Percentiles rank a stretch among this genome's conserved stretches.
Conservation (phyloP, 1,140 invertebrate species). For the Mylabris phalerata region DNA sequence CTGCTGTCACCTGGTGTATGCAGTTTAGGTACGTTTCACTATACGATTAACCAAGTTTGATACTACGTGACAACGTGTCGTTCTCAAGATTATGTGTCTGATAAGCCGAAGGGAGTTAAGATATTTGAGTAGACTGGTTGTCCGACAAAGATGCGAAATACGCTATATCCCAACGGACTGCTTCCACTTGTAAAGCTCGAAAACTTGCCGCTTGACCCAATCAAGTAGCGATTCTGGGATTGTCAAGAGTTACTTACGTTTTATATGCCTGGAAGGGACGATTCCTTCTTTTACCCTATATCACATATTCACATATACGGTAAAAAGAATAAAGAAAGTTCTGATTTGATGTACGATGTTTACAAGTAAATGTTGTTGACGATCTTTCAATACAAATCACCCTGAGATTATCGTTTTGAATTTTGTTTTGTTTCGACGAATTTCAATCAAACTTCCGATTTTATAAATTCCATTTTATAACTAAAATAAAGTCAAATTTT, state of each 20-base stretch:
- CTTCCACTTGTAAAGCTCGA: neutral
- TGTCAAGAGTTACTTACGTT: conserved; percentile 20
- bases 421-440: too few species aligned
- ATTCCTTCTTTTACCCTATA: conserved; percentile 8
- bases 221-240: conserved; percentile 32
- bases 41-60: conserved; percentile 13
- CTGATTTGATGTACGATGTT: conserved; percentile 19
- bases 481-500: too few species aligned
- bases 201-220: conserved; percentile 27
- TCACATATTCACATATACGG: conserved; percentile 25
- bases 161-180: conserved; percentile 11
- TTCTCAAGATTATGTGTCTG: conserved; percentile 6
- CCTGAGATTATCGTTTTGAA: too few species aligned
- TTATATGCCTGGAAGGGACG: conserved; percentile 25
- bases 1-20: conserved; percentile 10
- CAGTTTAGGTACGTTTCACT: too few species aligned
- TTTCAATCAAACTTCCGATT: too few species aligned
- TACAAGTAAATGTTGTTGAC: conserved; percentile 1
- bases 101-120: conserved; percentile 2
- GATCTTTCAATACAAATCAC: too few species aligned
- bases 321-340: conserved; percentile 25
- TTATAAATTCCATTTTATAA: too few species aligned
- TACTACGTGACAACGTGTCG: conserved; percentile 13
- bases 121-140: neutral
- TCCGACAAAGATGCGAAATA: conserved; percentile 12